Evolutionary conservation across 2,888 invertebrate genomes (phyloP).

Genomic region (Oscheius sp.): DNA sequence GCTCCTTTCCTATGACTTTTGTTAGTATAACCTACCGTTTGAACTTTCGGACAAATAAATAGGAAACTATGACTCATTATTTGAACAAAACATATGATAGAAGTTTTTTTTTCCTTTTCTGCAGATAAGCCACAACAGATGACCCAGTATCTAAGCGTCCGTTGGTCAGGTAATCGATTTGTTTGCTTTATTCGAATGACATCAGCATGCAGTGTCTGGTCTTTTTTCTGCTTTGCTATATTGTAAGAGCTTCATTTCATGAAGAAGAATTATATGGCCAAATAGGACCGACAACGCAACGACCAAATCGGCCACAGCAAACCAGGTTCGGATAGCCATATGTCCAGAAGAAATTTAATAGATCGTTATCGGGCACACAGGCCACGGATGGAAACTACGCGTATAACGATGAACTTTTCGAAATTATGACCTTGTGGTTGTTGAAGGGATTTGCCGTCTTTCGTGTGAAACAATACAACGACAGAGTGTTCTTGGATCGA

Average conservation of each 20-base stretch:
- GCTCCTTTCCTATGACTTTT: not conserved
- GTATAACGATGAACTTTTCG: constrained; percentile 59
- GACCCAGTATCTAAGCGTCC: not conserved
- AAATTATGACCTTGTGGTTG: constrained; percentile 61
- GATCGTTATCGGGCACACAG: constrained; percentile 57
- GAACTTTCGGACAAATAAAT: too few relatives aligned
- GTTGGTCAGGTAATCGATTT: constrained; percentile 17
- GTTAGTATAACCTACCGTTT: not conserved
- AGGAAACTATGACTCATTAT: too few relatives aligned
- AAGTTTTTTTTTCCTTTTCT: too few relatives aligned
- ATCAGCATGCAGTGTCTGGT: constrained; percentile 20
- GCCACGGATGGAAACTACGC: constrained; percentile 61
- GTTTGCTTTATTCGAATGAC: constrained; percentile 29
- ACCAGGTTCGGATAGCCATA: not conserved
- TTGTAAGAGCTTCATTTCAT: constrained; percentile 14
- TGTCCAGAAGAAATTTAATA: constrained; percentile 25
- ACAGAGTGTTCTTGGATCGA: constrained; percentile 62
- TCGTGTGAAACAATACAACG: constrained; percentile 62
- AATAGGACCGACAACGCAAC: constrained; percentile 9
- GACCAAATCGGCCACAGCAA: constrained; percentile 12
- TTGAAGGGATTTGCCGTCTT: constrained; percentile 62
- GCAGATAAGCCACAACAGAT: too few relatives aligned
- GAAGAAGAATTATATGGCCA: constrained; percentile 24
- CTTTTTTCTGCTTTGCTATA: constrained; percentile 2
- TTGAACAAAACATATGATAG: too few relatives aligned